Percentiles rank a stretch among this genome's conserved stretches.
phyloP scores from a whole-genome alignment of 2,113 vertebrate genomes.

The Cariama cristata region DNA sequence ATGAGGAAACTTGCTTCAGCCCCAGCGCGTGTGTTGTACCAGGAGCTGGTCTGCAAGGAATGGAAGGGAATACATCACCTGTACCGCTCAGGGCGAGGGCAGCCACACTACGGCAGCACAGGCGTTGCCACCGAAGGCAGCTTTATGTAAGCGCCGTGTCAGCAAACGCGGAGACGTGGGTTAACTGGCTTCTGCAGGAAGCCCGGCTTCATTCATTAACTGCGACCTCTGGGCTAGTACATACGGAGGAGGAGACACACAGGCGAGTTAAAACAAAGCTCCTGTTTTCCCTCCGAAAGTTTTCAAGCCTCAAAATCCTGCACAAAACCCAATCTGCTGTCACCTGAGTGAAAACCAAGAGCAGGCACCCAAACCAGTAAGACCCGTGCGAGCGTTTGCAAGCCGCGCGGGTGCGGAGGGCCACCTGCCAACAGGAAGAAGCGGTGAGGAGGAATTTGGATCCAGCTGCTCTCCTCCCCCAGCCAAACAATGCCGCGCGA shows the following conservation, averaged over 20 bases:
- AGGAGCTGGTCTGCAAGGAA: background rate
- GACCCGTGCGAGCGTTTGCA: background rate
- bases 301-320: background rate
- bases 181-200: constrained; percentile 5
- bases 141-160: background rate
- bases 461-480: constrained; percentile 34
- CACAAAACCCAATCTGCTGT: background rate
- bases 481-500: background rate
- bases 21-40: background rate
- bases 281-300: background rate
- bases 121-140: background rate
- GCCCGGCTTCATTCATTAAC: constrained; percentile 53
- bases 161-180: background rate
- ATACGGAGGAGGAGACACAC: background rate
- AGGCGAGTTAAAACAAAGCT: background rate
- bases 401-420: background rate
- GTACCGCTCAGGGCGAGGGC: background rate
- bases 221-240: constrained; percentile 5
- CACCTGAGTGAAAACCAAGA: background rate
- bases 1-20: background rate
- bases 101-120: background rate
- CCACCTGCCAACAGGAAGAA: constrained; percentile 59
- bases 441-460: constrained; percentile 36
- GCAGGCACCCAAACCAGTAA: background rate
- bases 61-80: background rate